A percentile compares a stretch with the other conserved stretches of the same genome.
Evolutionary conservation across 2,888 invertebrate species (phyloP).

Genomic region (Drosophila rellima): DNA sequence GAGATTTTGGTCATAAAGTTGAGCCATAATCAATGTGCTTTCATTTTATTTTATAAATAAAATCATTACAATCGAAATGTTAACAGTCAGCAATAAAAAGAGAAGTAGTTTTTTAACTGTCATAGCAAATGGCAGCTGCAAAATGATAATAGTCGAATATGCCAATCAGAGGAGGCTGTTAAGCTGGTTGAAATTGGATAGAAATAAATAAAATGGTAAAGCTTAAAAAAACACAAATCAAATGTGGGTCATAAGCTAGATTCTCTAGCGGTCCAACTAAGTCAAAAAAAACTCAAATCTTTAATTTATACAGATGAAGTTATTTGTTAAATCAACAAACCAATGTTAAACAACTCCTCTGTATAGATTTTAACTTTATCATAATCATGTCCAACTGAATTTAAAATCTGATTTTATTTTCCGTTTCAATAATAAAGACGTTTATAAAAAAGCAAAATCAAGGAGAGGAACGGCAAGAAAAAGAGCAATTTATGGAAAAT

Average conservation of each 20-base stretch:
- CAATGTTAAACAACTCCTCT: neutral
- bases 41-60: conserved; percentile 9
- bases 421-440: neutral
- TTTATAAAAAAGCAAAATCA: neutral
- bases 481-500: conserved; percentile 10
- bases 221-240: neutral
- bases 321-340: neutral
- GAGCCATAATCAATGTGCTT: conserved; percentile 14
- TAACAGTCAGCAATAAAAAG: conserved; percentile 12
- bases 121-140: conserved; percentile 6
- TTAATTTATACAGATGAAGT: neutral
- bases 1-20: conserved; percentile 9
- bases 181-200: neutral
- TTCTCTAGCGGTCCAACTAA: neutral
- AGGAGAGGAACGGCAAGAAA: neutral
- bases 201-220: neutral
- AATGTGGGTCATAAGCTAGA: too few relatives aligned
- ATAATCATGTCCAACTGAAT: conserved; percentile 8
- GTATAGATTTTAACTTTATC: neutral
- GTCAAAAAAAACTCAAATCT: neutral
- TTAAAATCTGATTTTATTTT: conserved; percentile 3
- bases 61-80: conserved; percentile 12
- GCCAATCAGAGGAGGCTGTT: neutral
- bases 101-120: conserved; percentile 18
- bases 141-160: conserved; percentile 5